Base-by-base conservation (phyloP, 2,888 invertebrate genomes). In the Dione juno region DNA sequence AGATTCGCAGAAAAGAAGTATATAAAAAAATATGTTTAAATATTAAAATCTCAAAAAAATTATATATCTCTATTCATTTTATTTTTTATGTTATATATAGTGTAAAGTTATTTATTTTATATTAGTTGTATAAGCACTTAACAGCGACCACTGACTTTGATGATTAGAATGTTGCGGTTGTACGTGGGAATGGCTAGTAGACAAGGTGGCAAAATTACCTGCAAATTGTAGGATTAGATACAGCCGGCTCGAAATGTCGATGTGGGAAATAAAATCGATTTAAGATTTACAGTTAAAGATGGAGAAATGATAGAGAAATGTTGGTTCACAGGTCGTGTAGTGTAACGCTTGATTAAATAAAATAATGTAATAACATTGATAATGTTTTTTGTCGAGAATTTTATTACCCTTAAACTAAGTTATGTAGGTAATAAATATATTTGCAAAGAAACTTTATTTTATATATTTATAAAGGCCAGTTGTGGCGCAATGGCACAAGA, bases 141-240 rank as follows among this genome's bases (percentile, higher is more conserved):
- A 11, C n/a, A 48, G 66, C 68, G 71, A 76, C 76, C 77, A 75
- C 67, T 77, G 76, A 71, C 76, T 71, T 74, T 64, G 70, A 74
- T 71, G 76, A 78, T 78, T 77, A 76, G 77, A 72, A 73, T 61
- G 68, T 70, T 63, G 66, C 67, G 72, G 70, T 66, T 63, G 54
- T 69, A 75, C 79, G 81, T 81, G 81, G 77, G 80, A 81, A 78
- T 77, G 67, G 66, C 63, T 74, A 61, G 74, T 78, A 75, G 77
- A 77, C 77, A 74, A 77, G 75, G 77, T 75, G 77, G 77, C 75
- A 75, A 78, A 81, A 87, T 86, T 84, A 81, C 79, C 79, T 77
- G 81, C 82, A 83, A 88, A 86, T 85, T 85, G 82, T 82, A 69
- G 72, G 53, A 70, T 71, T 71, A 73, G 70, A 71, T 72, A 70